Percentiles rank a stretch among this genome's conserved stretches.
These are phyloP conservation scores for Lutraria lutraria DNA, from an alignment of 2,888 invertebrate species.

Conservation along the genomic window DNA sequence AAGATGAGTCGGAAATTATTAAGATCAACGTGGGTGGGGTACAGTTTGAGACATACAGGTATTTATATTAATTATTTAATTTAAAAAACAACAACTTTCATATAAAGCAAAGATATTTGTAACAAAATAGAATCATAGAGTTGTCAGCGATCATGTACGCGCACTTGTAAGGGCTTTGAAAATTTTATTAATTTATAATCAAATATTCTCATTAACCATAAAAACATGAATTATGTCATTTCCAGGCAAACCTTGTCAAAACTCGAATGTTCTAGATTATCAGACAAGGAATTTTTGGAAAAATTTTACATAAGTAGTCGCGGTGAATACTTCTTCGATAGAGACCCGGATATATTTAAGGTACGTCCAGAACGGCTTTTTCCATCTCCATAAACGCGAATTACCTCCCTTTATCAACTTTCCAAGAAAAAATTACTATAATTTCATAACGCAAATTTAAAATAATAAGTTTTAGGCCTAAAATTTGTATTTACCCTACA, in stretches of 20 bases:
- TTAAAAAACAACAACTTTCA: not conserved
- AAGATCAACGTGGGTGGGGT: constrained; percentile 79
- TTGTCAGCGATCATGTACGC: too few relatives aligned
- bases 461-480: too few relatives aligned
- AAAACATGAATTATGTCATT: not conserved
- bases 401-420: too few relatives aligned
- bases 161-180: too few relatives aligned
- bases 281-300: constrained; percentile 68
- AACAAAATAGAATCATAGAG: too few relatives aligned
- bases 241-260: constrained; percentile 71
- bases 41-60: constrained; percentile 75
- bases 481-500: too few relatives aligned
- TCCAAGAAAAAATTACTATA: too few relatives aligned
- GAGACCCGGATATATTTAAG: constrained; percentile 75
- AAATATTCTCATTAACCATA: too few relatives aligned
- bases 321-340: constrained; percentile 77
- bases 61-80: not conserved
- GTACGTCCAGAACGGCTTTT: constrained; percentile 41
- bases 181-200: too few relatives aligned
- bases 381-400: too few relatives aligned
- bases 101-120: too few relatives aligned
- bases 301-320: constrained; percentile 59
- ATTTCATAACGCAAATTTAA: too few relatives aligned
- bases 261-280: constrained; percentile 65
- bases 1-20: constrained; percentile 55